Evolutionary conservation across 2,113 vertebrate species (phyloP).

Genomic region (Rattus rattus): DNA sequence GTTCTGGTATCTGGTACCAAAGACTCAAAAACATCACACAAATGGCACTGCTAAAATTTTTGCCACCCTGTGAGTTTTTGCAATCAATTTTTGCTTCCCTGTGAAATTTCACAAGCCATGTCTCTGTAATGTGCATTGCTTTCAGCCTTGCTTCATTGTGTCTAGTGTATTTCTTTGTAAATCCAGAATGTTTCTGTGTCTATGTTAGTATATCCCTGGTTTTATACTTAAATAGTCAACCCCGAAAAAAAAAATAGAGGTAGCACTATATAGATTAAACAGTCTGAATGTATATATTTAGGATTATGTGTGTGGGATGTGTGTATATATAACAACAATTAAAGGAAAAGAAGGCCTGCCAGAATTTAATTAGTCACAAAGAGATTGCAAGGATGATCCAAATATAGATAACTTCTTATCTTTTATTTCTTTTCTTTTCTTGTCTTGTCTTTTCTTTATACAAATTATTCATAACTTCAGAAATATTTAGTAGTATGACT

Average conservation of each 20-base stretch:
- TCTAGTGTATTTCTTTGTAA: background rate
- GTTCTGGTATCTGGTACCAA: background rate
- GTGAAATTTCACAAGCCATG: background rate
- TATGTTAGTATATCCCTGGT: background rate
- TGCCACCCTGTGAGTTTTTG: background rate
- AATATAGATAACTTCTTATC: background rate
- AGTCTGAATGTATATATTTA: background rate
- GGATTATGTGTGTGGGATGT: background rate
- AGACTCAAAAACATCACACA: background rate
- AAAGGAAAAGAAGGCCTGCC: background rate
- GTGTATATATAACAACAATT: background rate
- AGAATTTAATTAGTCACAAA: background rate
- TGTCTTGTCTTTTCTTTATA: no score
- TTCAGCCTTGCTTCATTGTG: background rate
- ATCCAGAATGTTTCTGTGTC: background rate
- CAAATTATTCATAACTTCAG: background rate
- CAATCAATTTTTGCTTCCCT: background rate
- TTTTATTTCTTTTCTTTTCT: background rate
- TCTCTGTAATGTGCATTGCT: background rate
- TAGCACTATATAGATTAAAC: background rate
- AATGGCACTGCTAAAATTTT: background rate
- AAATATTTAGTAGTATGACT: background rate
- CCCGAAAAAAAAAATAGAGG: background rate
- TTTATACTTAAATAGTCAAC: background rate
- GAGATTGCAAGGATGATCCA: background rate